These are phyloP conservation scores for Pseudocheirus occidentalis DNA, from an alignment of 2,797 vertebrate genomes.

Conservation along the genomic window DNA sequence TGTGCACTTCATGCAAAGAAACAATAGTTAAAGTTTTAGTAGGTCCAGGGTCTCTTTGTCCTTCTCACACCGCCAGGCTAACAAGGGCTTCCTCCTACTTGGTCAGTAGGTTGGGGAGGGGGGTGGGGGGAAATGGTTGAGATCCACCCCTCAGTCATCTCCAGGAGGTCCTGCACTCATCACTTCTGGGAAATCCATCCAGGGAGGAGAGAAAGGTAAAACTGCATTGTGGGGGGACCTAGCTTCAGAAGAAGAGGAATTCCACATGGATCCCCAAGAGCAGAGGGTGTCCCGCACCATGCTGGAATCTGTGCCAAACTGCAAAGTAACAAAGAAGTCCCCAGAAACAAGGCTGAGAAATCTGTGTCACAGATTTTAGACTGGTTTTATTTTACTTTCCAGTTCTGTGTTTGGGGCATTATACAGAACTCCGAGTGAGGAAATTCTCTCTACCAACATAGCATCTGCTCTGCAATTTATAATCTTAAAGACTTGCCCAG, in stretches of 20 bases:
- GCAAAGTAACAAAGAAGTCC: background rate
- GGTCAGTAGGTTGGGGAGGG: constrained; percentile 25
- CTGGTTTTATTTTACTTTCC: background rate
- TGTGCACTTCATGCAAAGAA: background rate
- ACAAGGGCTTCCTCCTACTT: constrained; percentile 64
- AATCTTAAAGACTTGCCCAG: background rate
- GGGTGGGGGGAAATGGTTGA: constrained; percentile 16
- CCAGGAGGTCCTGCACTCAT: constrained; percentile 31
- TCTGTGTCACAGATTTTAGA: background rate
- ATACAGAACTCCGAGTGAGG: background rate
- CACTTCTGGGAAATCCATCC: constrained; percentile 33
- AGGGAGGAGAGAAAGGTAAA: background rate
- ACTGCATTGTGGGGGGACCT: background rate
- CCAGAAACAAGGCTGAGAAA: background rate
- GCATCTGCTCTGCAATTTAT: background rate
- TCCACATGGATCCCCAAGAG: background rate
- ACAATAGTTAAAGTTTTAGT: constrained; percentile 26
- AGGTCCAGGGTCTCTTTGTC: constrained; percentile 39
- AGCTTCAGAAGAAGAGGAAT: background rate
- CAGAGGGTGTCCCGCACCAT: background rate
- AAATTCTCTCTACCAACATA: background rate
- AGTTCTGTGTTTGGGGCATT: background rate
- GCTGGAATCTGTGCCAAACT: background rate
- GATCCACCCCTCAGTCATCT: constrained; percentile 63
- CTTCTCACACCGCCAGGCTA: constrained; percentile 40